Conservation (phyloP, 2,113 vertebrate genomes). For the Diadophis punctatus region DNA sequence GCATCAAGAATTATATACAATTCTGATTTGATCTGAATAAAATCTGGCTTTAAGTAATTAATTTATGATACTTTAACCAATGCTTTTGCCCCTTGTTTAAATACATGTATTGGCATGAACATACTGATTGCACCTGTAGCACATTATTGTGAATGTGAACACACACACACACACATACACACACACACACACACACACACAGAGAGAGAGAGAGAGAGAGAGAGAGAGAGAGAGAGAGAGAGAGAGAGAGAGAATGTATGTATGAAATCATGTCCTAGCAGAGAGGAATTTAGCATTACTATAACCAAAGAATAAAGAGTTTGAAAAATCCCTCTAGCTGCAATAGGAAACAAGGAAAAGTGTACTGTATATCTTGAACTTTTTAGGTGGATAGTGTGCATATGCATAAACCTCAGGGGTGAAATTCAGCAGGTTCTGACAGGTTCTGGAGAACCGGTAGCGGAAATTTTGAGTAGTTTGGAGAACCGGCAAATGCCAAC, state of each 20-base stretch:
- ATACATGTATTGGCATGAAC: background rate
- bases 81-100: background rate
- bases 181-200: background rate
- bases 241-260: background rate
- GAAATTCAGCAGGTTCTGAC: too few species aligned
- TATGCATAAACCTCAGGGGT: background rate
- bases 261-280: background rate
- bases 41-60: background rate
- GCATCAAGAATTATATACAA: background rate
- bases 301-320: background rate
- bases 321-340: background rate
- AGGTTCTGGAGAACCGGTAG: too few species aligned
- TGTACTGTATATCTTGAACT: background rate
- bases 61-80: background rate
- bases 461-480: too few species aligned
- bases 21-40: background rate
- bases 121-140: background rate
- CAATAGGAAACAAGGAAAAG: background rate
- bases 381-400: background rate
- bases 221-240: too few species aligned
- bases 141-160: background rate
- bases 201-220: too few species aligned
- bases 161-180: background rate
- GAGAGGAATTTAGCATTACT: background rate
- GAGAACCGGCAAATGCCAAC: too few species aligned